phyloP scores from a whole-genome alignment of 2,113 vertebrate genomes.

The Cygnus buccinator region DNA sequence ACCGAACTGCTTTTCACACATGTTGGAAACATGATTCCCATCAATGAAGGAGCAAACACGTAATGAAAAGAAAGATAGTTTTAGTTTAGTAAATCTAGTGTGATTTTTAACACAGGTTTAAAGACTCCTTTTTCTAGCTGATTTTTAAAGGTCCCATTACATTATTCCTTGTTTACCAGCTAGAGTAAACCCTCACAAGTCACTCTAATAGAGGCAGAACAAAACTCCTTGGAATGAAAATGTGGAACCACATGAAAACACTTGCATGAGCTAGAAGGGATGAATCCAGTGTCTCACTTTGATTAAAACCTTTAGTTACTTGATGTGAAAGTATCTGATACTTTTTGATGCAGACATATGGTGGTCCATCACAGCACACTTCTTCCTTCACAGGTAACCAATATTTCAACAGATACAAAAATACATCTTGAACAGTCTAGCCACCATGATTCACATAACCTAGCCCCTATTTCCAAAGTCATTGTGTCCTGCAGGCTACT shows the following conservation, averaged over 20 bases:
- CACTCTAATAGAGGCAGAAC: background rate
- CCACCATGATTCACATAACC: background rate
- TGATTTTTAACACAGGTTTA: background rate
- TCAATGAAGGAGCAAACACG: background rate
- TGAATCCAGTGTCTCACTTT: background rate
- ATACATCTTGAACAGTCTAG: background rate
- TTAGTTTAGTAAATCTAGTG: background rate
- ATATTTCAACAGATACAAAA: background rate
- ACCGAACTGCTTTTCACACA: background rate
- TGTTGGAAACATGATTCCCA: background rate
- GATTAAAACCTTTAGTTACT: background rate
- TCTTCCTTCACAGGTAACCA: background rate
- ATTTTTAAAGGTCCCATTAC: background rate
- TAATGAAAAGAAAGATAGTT: background rate
- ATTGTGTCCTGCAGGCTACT: background rate
- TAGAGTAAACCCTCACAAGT: background rate
- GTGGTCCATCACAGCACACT: background rate
- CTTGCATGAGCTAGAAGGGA: background rate
- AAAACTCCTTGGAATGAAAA: background rate
- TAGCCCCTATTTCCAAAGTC: background rate
- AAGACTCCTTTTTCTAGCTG: background rate
- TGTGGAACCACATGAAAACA: background rate
- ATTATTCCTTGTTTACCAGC: background rate
- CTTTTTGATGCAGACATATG: background rate
- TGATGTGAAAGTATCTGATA: background rate